Evolutionary conservation across 2,797 vertebrate species (phyloP).

Genomic region (Eulemur mongoz): DNA sequence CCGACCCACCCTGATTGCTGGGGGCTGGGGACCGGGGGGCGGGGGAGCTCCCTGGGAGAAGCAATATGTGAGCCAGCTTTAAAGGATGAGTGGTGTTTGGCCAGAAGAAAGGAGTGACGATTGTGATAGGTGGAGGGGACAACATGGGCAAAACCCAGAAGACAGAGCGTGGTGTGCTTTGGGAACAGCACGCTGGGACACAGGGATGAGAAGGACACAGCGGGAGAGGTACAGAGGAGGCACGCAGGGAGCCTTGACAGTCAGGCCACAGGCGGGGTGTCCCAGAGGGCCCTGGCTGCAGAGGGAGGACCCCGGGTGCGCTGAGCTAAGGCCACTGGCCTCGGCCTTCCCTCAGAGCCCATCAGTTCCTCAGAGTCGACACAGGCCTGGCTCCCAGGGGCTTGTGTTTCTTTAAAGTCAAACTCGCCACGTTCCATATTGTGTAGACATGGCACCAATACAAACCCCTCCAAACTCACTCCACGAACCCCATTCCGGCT

Average conservation of each 20-base stretch:
- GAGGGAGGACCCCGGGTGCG: neutral
- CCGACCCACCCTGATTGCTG: neutral
- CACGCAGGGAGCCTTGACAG: neutral
- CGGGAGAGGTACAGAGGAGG: neutral
- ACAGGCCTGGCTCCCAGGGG: slow-evolving; percentile 40
- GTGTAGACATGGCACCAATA: slow-evolving; percentile 61
- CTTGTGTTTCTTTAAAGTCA: slow-evolving; percentile 65
- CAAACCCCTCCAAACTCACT: slow-evolving; percentile 52
- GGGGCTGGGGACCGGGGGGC: neutral
- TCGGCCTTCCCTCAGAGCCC: neutral
- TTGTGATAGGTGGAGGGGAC: neutral
- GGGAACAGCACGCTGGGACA: neutral
- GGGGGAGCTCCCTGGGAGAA: neutral
- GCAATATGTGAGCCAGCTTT: neutral
- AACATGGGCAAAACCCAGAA: neutral
- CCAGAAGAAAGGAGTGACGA: neutral
- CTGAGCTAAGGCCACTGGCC: neutral
- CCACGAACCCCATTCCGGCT: slow-evolving; percentile 53
- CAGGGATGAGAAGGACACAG: too few species aligned
- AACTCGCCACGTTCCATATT: slow-evolving; percentile 58
- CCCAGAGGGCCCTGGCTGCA: neutral
- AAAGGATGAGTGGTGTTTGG: neutral
- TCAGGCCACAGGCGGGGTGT: neutral
- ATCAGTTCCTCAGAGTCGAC: neutral
- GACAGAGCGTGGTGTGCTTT: neutral